Base-by-base conservation (phyloP, 1,140 invertebrate genomes). In the Galleria mellonella region DNA sequence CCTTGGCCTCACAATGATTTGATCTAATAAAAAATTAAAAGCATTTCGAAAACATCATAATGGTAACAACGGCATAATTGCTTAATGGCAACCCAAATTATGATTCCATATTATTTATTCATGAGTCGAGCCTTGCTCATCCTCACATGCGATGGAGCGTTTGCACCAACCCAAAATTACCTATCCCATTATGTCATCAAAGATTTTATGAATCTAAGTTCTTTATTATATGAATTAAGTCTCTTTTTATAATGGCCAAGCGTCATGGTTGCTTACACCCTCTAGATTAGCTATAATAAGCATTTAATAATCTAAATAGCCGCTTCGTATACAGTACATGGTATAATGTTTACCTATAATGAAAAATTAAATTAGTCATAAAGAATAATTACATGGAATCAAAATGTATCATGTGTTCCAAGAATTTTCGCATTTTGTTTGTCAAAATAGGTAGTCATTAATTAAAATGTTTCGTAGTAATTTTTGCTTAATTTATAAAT, bases 21-120 rank as follows among this genome's bases (percentile, higher is more conserved):
- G 66, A 57, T 56, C 65, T 77, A 73, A 81, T 83, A 84, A 83
- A 84, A 84, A 84, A 83, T 83, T 81, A 79, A 84, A 81, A 84
- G 76, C 76, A 75, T 81, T 84, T 78, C 53, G 49, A 79, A 77
- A 83, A 81, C 70, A 74, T 75, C 59, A 67, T 84, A 81, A 82
- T 83, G 72, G 55, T 74, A 79, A 78, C 73, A 82, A 73, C 66
- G 53, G 65, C 54, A 77, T 84, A 83, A 84, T 84, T 81, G 66
- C 72, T 74, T 84, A 84, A 84, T 81, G 78, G 69, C 60, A 55
- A 61, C 46, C 70, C 63, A 73, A 81, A 82, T 77, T 82, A 62
- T 75, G 69, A 78, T 73, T 72, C 48, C 51, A 69, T 75, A 77
- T 84, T 81, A 82, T 83, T 79, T 83, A 84, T 84, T 82, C 78